Conservation (phyloP, 2,113 vertebrate genomes). For the Hippopotamus amphibius region DNA sequence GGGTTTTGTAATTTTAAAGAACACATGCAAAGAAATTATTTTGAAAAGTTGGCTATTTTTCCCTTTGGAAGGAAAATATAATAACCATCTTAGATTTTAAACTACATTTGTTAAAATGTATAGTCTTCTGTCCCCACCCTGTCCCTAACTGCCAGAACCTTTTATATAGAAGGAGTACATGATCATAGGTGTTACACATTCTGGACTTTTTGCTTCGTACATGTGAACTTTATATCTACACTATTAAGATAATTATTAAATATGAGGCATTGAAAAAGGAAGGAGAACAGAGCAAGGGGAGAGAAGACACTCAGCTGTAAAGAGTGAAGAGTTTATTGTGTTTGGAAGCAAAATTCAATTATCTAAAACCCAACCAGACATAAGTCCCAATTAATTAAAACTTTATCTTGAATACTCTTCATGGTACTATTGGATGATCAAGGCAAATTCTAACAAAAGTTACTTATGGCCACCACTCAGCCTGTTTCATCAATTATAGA, state of each 20-base stretch:
- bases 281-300: neutral
- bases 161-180: neutral
- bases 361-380: neutral
- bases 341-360: neutral
- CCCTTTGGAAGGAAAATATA: neutral
- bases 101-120: neutral
- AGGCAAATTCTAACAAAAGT: neutral
- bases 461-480: neutral
- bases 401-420: neutral
- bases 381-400: neutral
- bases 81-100: neutral
- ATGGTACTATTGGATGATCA: neutral
- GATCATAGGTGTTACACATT: neutral
- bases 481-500: neutral
- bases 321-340: neutral
- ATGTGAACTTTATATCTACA: neutral
- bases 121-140: neutral
- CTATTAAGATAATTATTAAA: neutral
- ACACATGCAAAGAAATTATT: neutral
- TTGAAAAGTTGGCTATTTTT: neutral
- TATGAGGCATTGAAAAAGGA: neutral
- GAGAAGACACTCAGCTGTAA: neutral
- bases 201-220: neutral
- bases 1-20: neutral
- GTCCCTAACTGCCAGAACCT: neutral